Percentiles rank a stretch among this genome's conserved stretches.
These are phyloP conservation scores for Onthophagus sagittarius DNA, from an alignment of 2,888 invertebrate species.

Conservation along the genomic window DNA sequence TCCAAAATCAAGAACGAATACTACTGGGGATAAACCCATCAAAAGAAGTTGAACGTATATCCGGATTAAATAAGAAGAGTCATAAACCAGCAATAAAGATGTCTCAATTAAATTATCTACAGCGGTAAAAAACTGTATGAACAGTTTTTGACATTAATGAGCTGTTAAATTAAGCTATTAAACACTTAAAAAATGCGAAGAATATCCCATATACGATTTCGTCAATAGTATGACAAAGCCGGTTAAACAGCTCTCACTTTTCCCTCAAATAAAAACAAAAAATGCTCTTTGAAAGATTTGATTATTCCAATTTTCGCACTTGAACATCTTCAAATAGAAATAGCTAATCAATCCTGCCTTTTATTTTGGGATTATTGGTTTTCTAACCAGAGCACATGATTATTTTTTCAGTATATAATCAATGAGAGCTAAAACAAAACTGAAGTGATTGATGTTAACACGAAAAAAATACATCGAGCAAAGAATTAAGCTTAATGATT, in stretches of 20 bases:
- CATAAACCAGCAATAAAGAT: background rate
- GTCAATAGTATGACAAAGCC: background rate
- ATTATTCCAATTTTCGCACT: background rate
- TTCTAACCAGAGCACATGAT: background rate
- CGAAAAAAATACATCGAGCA: constrained; percentile 2
- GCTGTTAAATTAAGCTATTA: background rate
- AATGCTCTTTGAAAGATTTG: background rate
- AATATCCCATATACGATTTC: background rate
- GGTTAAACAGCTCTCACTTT: background rate
- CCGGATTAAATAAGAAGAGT: background rate
- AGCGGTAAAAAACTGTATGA: background rate
- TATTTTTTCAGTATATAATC: background rate
- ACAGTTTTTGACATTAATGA: background rate
- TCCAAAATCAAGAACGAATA: background rate
- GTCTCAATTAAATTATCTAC: background rate
- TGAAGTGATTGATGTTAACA: background rate
- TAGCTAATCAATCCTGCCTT: background rate
- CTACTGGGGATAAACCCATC: background rate
- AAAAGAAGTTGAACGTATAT: background rate
- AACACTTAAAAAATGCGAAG: background rate
- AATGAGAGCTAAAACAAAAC: background rate
- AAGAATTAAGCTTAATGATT: no score
- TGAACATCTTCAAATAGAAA: background rate
- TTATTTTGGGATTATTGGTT: background rate
- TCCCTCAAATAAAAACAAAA: background rate